Evolutionary conservation across 2,888 invertebrate genomes (phyloP).

Genomic region (Eristalis pertinax): DNA sequence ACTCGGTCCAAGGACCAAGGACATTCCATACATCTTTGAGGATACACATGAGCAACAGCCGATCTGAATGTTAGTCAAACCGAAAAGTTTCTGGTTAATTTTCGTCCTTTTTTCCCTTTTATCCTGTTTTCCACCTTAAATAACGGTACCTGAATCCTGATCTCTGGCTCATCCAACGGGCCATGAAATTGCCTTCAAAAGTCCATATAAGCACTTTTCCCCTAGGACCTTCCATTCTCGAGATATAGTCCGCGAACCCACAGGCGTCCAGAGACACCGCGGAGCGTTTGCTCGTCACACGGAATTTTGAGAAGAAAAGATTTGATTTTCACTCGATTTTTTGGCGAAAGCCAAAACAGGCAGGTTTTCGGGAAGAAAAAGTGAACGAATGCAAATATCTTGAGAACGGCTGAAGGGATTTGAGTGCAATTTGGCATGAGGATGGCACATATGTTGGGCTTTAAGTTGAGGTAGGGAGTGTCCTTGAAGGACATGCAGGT

Average conservation of each 20-base stretch:
- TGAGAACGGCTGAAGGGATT: neutral
- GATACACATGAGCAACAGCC: no score
- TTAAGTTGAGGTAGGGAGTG: neutral
- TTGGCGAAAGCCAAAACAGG: neutral
- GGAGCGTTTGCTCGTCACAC: neutral
- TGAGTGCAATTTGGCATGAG: neutral
- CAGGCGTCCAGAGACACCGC: neutral
- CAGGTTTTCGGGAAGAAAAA: neutral
- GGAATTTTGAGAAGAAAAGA: neutral
- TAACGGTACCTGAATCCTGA: no score
- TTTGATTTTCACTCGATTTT: neutral
- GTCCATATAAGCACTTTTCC: neutral
- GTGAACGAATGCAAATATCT: neutral
- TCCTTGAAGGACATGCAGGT: neutral
- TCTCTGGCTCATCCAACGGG: no score
- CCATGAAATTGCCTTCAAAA: no score
- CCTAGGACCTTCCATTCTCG: neutral
- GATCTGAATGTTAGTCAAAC: no score
- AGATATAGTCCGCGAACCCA: neutral
- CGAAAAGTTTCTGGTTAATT: no score
- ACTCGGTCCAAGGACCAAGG: neutral
- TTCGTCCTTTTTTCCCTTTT: no score
- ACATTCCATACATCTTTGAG: no score
- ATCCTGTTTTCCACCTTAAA: no score
- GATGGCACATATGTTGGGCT: neutral